phyloP scores from a whole-genome alignment of 2,797 vertebrate genomes.

The Girardinus metallicus region DNA sequence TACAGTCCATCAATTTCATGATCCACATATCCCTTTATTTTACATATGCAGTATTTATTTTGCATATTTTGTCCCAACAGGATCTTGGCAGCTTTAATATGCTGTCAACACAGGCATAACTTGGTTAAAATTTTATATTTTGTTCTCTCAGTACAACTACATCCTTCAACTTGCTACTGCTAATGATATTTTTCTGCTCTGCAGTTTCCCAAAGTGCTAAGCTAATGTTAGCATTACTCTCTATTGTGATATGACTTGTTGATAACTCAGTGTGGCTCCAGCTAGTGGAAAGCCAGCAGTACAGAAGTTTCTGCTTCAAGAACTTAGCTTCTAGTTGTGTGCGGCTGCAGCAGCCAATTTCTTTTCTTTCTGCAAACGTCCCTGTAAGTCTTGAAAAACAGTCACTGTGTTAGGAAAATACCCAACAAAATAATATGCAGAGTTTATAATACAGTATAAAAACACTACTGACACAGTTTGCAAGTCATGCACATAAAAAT shows the following conservation, averaged over 20 bases:
- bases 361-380: not conserved
- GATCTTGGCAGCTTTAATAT: not conserved
- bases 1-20: not conserved
- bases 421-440: not conserved
- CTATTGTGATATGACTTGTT: not conserved
- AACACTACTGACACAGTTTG: not conserved
- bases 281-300: not conserved
- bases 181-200: not conserved
- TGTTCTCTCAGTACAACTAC: not conserved
- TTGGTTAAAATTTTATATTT: not conserved
- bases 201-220: not conserved
- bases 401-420: not conserved
- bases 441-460: not conserved
- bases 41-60: not conserved
- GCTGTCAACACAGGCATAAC: not conserved
- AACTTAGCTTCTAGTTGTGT: not conserved
- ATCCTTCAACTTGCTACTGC: not conserved
- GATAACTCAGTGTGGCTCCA: not conserved
- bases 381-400: not conserved
- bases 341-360: not conserved
- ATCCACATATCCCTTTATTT: not conserved
- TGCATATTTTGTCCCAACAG: not conserved
- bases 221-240: not conserved
- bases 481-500: not conserved
- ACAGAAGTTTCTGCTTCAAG: not conserved